Evolutionary conservation across 2,888 invertebrate species (phyloP).

Genomic region (Agriopis leucophaearia): DNA sequence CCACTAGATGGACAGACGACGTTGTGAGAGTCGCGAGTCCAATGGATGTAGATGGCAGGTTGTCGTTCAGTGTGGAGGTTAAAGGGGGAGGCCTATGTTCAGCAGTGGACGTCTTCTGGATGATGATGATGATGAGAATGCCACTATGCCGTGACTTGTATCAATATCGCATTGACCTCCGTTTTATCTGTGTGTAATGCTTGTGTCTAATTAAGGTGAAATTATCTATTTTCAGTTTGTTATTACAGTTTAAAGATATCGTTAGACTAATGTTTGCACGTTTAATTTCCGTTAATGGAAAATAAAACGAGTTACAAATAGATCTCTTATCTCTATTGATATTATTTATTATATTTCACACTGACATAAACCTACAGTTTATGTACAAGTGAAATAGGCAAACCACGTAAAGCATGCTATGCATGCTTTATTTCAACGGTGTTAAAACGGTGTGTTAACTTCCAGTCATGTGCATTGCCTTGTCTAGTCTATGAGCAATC

Average conservation of each 20-base stretch:
- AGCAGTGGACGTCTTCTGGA: too few relatives aligned
- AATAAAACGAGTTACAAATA: constrained; percentile 8
- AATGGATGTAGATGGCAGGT: too few relatives aligned
- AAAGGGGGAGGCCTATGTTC: too few relatives aligned
- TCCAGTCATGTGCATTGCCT: too few relatives aligned
- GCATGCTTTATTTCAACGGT: too few relatives aligned
- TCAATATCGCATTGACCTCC: constrained; percentile 1
- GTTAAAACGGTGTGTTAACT: too few relatives aligned
- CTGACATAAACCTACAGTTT: not conserved
- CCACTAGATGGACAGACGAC: too few relatives aligned
- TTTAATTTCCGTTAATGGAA: constrained; percentile 20
- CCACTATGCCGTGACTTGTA: not conserved
- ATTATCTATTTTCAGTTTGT: constrained; percentile 11
- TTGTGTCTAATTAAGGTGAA: not conserved
- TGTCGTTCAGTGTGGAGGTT: too few relatives aligned
- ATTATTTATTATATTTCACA: not conserved
- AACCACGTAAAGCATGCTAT: too few relatives aligned
- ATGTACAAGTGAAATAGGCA: not conserved
- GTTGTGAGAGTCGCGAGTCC: too few relatives aligned
- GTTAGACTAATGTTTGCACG: constrained; percentile 8
- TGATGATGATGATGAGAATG: not conserved
- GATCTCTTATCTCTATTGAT: constrained; percentile 5
- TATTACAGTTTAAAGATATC: constrained; percentile 11
- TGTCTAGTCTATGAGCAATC: too few relatives aligned
- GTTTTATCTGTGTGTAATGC: constrained; percentile 6